phyloP scores from a whole-genome alignment of 2,888 invertebrate genomes.

The Nymphalis polychloros region DNA sequence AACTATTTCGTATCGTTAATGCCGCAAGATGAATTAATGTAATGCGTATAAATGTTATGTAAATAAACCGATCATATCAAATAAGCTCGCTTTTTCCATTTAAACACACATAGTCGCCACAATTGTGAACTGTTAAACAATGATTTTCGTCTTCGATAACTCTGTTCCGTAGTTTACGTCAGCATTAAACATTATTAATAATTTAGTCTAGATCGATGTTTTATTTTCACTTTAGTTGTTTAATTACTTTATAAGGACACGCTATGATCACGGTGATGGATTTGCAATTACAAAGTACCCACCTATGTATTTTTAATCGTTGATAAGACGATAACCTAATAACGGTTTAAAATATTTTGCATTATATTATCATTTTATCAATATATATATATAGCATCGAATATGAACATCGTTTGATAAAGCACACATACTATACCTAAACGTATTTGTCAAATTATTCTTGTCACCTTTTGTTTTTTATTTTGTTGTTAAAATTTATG shows the following conservation, averaged over 20 bases:
- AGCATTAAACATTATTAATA: background rate
- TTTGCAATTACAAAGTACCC: background rate
- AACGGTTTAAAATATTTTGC: background rate
- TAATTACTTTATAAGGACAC: background rate
- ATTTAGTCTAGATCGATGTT: background rate
- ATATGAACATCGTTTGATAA: too few species aligned
- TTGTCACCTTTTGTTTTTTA: too few species aligned
- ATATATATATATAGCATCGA: background rate
- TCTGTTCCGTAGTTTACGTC: background rate
- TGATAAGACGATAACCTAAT: background rate
- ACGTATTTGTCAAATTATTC: too few species aligned
- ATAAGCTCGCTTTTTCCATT: background rate
- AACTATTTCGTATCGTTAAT: constrained; percentile 50
- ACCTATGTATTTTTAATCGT: background rate
- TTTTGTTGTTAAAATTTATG: background rate
- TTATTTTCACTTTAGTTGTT: background rate
- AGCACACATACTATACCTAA: too few species aligned
- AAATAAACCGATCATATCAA: constrained; percentile 9
- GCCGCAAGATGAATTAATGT: constrained; percentile 17
- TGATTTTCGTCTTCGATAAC: background rate
- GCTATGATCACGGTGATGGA: background rate
- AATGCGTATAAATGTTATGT: constrained; percentile 12
- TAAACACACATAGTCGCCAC: background rate
- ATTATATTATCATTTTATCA: background rate
- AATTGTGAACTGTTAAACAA: constrained; percentile 4